phyloP scores from a whole-genome alignment of 2,113 vertebrate genomes.

The Pipra filicauda region DNA sequence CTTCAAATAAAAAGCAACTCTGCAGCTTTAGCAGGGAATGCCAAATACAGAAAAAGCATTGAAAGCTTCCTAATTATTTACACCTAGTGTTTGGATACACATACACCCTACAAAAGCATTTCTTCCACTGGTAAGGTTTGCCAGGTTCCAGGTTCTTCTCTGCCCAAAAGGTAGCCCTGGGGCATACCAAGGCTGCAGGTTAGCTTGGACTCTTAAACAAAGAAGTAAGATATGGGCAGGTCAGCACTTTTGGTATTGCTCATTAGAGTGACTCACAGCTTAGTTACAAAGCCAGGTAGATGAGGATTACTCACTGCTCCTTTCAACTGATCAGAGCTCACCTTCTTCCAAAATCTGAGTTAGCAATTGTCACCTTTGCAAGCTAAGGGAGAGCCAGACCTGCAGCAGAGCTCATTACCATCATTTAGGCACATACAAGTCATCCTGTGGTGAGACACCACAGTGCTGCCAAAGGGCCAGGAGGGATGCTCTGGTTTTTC shows the following conservation, averaged over 20 bases:
- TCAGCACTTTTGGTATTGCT: neutral
- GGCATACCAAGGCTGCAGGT: neutral
- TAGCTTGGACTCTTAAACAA: neutral
- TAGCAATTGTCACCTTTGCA: neutral
- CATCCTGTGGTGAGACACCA: neutral
- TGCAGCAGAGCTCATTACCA: neutral
- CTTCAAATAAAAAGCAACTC: neutral
- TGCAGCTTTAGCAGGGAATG: neutral
- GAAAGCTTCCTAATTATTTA: neutral
- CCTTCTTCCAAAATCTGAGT: neutral
- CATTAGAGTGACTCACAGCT: constrained; percentile 2
- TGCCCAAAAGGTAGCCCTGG: neutral
- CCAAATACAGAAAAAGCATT: neutral
- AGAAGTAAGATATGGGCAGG: neutral
- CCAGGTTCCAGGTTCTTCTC: neutral
- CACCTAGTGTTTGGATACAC: neutral
- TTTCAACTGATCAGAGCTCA: neutral
- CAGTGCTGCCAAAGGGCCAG: neutral
- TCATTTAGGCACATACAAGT: accelerated
- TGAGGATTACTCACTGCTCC: neutral
- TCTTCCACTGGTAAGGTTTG: neutral
- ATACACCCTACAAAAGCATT: neutral
- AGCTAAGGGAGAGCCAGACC: neutral
- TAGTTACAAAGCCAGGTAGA: neutral
- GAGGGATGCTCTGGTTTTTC: neutral